Base-by-base conservation (phyloP, 2,797 vertebrate genomes). In the Coregonus suidteri region DNA sequence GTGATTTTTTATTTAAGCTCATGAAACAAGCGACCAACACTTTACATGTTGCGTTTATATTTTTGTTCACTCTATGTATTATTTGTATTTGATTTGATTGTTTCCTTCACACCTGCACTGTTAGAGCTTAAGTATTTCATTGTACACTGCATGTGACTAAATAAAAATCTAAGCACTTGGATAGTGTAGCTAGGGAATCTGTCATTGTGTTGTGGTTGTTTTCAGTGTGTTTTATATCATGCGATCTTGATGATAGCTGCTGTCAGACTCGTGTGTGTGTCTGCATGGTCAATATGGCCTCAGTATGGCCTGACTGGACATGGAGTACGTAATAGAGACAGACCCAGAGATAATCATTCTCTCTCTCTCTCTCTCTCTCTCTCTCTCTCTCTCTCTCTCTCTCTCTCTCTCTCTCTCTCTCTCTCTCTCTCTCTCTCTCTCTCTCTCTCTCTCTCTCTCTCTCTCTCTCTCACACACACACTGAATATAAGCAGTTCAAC, bases 401-500 rank as follows among this genome's bases (percentile, higher is more conserved):
- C 59, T 64, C n/a, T 71, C 71, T 64, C 59, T n/a, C n/a, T n/a
- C n/a, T 20, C 59, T 25, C 59, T 25, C 25, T 25, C 25, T 25
- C 25, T 25, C 25, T 25, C 25, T 25, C 25, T 25, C 25, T 25
- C 25, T 25, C 25, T 25, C 25, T 25, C 25, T 25, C 25, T 25
- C 25, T 25, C 25, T 25, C 25, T 25, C 25, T 25, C 25, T 25
- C 25, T 25, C 25, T 25, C 25, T 25, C 25, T 25, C 25, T 25
- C 25, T 25, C 25, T 25, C 25, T 25, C 25, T 25, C 25, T 25
- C 25, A 1, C 25, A 25, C 25, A 67, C 20, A 67, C 65, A 68
- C 85, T 86, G 79, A 85, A 90, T 91, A 87, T 75, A 88, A 84
- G 86, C 88, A 85, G 86, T 75, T 83, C 84, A 81, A 81, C 81